These are phyloP conservation scores for Tympanoctomys barrerae DNA, from an alignment of 2,797 vertebrate genomes.

Conservation along the genomic window DNA sequence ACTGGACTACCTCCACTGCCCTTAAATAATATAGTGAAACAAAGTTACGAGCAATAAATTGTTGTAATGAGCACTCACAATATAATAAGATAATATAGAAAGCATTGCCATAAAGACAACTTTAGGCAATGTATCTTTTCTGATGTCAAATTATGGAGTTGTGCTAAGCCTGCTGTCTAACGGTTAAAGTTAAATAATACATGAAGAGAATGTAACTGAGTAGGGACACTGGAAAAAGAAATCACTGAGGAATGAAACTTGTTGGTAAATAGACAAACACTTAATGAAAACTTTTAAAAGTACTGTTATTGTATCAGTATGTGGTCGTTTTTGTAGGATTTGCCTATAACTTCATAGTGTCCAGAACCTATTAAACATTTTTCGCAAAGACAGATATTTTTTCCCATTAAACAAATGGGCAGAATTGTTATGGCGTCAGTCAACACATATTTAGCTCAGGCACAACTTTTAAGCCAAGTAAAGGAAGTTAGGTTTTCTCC, in stretches of 20 bases:
- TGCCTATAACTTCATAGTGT: constrained; percentile 41
- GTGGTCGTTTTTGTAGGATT: constrained; percentile 22
- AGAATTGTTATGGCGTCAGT: neutral
- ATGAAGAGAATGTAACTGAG: constrained; percentile 80
- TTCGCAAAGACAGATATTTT: neutral
- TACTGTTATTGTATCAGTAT: neutral
- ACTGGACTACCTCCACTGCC: too few relatives aligned
- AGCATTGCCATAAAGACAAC: neutral
- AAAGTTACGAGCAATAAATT: constrained; percentile 23
- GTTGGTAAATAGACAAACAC: constrained; percentile 71
- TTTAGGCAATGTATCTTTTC: neutral
- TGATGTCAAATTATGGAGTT: constrained; percentile 21
- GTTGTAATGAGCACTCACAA: neutral
- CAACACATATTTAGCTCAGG: neutral
- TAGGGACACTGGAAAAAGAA: constrained; percentile 82
- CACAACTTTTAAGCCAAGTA: neutral
- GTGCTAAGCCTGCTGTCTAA: constrained; percentile 26
- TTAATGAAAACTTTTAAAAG: constrained; percentile 65
- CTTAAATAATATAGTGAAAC: neutral
- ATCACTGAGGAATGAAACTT: constrained; percentile 79
- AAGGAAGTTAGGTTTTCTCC: neutral
- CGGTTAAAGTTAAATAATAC: constrained; percentile 73
- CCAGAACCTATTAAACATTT: neutral
- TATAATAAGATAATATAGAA: constrained; percentile 13
- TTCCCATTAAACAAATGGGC: constrained; percentile 26